These are phyloP conservation scores for Pangasius sanitwongsei DNA, from an alignment of 2,797 vertebrate species.

Conservation along the genomic window DNA sequence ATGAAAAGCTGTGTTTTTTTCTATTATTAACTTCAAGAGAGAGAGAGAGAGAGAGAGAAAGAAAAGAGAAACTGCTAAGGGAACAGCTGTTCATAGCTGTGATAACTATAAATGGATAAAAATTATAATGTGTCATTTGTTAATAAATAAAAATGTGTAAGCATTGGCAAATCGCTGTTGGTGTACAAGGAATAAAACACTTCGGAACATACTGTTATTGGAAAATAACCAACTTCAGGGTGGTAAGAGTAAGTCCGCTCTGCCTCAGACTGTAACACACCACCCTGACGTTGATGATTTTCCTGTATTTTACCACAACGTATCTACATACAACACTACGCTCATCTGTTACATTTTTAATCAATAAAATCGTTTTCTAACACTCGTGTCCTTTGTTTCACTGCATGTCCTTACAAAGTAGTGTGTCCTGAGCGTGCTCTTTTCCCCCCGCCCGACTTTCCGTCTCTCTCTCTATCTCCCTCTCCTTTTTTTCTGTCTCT, in stretches of 20 bases:
- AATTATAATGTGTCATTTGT: neutral
- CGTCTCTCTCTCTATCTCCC: neutral
- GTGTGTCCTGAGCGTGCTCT: neutral
- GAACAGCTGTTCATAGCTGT: neutral
- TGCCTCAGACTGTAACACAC: neutral
- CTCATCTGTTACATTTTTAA: neutral
- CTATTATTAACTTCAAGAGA: neutral
- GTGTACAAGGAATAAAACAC: neutral
- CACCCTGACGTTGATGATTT: neutral
- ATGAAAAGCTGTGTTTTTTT: neutral
- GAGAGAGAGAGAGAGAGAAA: neutral
- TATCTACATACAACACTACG: neutral
- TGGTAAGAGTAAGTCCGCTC: neutral
- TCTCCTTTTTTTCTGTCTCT: constrained; percentile 19
- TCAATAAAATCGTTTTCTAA: neutral
- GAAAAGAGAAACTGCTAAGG: neutral
- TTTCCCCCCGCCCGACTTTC: constrained; percentile 31
- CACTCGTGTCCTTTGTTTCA: neutral
- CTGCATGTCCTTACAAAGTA: constrained; percentile 17
- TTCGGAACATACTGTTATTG: neutral
- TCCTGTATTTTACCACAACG: neutral
- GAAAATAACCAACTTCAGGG: neutral
- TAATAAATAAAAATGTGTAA: neutral
- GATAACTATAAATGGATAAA: neutral
- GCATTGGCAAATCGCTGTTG: neutral